phyloP scores from a whole-genome alignment of 2,113 vertebrate species.

The Myrmecophaga tridactyla region DNA sequence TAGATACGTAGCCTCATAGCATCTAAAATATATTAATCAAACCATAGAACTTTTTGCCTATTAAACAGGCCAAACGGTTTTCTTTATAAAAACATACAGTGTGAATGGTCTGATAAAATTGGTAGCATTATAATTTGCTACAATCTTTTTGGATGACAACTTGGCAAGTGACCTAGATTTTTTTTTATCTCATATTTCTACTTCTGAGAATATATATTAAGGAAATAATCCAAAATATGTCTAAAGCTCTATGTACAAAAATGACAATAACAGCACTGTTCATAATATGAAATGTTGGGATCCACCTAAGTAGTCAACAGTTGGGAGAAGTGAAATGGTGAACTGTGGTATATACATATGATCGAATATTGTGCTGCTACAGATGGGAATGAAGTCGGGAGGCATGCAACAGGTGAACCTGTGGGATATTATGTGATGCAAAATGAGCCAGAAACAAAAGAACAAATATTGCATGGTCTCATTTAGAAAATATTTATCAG shows the following conservation, averaged over 20 bases:
- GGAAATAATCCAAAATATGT: background rate
- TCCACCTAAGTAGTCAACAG: background rate
- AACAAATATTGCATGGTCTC: too few species aligned
- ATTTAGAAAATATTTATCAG: too few species aligned
- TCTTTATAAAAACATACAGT: background rate
- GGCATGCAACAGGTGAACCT: too few species aligned
- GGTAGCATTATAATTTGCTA: background rate
- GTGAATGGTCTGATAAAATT: background rate
- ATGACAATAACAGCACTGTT: background rate
- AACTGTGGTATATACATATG: too few species aligned
- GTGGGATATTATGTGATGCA: too few species aligned
- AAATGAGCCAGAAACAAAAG: too few species aligned
- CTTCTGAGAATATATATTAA: conserved; percentile 12
- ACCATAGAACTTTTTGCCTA: background rate
- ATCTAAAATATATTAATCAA: conserved; percentile 1
- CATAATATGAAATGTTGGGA: background rate
- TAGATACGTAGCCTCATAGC: background rate
- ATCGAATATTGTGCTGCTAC: too few species aligned
- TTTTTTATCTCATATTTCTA: background rate
- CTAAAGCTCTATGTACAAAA: background rate
- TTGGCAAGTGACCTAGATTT: conserved; percentile 22
- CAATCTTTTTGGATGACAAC: background rate
- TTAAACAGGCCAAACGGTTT: background rate
- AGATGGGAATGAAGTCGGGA: too few species aligned
- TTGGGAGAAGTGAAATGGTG: too few species aligned